Percentiles rank a stretch among this genome's conserved stretches.
phyloP scores from a whole-genome alignment of 2,888 invertebrate species.

The Sarcophaga variegata region DNA sequence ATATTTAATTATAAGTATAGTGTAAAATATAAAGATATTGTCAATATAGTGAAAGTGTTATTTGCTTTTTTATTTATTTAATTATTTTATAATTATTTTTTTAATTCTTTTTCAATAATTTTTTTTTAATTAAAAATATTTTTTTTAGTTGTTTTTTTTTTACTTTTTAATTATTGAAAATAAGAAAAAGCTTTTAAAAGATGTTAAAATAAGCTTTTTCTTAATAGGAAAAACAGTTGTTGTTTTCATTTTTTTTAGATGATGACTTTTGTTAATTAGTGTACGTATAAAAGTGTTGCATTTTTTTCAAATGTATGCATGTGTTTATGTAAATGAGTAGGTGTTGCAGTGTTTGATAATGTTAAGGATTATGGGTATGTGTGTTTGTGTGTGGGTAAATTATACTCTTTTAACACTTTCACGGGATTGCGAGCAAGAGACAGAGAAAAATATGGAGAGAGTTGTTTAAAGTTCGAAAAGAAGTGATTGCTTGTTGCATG shows the following conservation, averaged over 20 bases:
- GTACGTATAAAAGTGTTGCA: background rate
- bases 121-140: background rate
- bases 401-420: constrained; percentile 60
- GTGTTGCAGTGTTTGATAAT: background rate
- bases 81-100: constrained; percentile 20
- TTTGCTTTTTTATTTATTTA: constrained; percentile 52
- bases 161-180: constrained; percentile 3
- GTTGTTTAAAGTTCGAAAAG: background rate
- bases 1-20: constrained; percentile 77
- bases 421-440: constrained; percentile 40
- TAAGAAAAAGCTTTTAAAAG: constrained; percentile 49
- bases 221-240: constrained; percentile 43
- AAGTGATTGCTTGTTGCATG: background rate
- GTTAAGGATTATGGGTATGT: background rate
- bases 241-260: constrained; percentile 11
- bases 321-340: background rate
- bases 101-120: constrained; percentile 6
- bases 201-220: constrained; percentile 54
- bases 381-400: background rate
- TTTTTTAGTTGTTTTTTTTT: too few relatives aligned
- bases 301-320: background rate
- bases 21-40: constrained; percentile 81
- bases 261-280: background rate
- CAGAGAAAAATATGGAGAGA: constrained; percentile 6
- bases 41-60: constrained; percentile 81